Evolutionary conservation across 2,797 vertebrate genomes (phyloP).

Genomic region (Poeciliopsis paucimaculata): DNA sequence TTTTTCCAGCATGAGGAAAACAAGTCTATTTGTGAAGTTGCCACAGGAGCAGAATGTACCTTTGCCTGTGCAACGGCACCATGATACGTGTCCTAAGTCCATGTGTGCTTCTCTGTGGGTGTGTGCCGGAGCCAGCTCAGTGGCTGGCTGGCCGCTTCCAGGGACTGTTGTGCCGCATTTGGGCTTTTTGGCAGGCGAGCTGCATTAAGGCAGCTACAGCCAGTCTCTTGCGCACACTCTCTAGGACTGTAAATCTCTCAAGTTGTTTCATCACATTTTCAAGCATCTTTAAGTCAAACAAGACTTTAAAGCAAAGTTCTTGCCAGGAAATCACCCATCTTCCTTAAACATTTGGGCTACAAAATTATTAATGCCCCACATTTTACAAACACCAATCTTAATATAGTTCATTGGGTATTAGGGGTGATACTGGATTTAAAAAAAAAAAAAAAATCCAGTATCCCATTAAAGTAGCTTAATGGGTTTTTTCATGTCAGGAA

Average conservation of each 20-base stretch:
- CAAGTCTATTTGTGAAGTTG: conserved; percentile 73
- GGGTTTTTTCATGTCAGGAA: neutral
- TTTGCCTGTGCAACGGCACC: conserved; percentile 69
- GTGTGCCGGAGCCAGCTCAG: conserved; percentile 29
- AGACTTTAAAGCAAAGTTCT: conserved; percentile 15
- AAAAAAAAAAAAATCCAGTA: neutral
- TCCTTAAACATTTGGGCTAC: neutral
- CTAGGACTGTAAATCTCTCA: neutral
- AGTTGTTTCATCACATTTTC: conserved; percentile 22
- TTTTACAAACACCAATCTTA: neutral
- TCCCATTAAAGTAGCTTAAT: too few species aligned
- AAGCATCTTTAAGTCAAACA: conserved; percentile 17
- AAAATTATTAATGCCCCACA: neutral
- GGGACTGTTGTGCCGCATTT: conserved; percentile 41
- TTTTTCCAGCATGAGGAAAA: conserved; percentile 78
- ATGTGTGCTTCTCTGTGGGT: conserved; percentile 19
- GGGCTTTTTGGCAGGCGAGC: conserved; percentile 33
- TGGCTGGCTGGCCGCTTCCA: conserved; percentile 38
- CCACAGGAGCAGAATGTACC: conserved; percentile 75
- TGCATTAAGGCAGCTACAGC: neutral
- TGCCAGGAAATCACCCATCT: conserved; percentile 11
- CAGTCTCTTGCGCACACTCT: neutral
- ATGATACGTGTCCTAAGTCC: conserved; percentile 31
- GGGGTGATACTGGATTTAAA: neutral
- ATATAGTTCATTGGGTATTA: neutral